Evolutionary conservation across 2,888 invertebrate genomes (phyloP).

Genomic region (Campoletis raptor): DNA sequence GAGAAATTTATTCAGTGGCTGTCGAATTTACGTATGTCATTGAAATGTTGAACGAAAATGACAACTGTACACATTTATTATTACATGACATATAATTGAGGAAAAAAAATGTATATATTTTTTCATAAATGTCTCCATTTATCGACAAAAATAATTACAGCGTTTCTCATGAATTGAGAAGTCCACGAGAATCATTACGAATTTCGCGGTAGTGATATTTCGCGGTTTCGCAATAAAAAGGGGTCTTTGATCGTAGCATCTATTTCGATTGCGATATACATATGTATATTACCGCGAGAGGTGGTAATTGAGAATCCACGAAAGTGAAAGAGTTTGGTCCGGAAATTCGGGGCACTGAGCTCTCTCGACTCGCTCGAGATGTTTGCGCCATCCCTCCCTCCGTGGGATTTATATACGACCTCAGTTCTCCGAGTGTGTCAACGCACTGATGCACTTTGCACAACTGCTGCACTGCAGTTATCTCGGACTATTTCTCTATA

Average conservation of each 20-base stretch:
- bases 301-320: constrained; percentile 56
- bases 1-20: neutral
- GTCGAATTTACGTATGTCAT: no score
- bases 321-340: constrained; percentile 52
- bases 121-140: neutral
- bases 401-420: constrained; percentile 63
- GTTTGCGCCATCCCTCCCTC: constrained; percentile 8
- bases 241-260: constrained; percentile 62
- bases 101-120: neutral
- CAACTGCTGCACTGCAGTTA: constrained; percentile 31
- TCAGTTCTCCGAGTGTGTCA: constrained; percentile 63
- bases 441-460: constrained; percentile 59
- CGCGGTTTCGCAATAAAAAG: constrained; percentile 57
- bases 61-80: neutral
- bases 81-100: no score
- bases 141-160: neutral
- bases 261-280: constrained; percentile 51
- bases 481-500: constrained; percentile 54
- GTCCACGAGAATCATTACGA: constrained; percentile 31
- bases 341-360: constrained; percentile 59
- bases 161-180: constrained; percentile 30
- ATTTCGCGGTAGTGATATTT: constrained; percentile 57
- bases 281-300: constrained; percentile 24
- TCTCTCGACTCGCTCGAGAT: constrained; percentile 32
- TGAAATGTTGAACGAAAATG: neutral